phyloP scores from a whole-genome alignment of 2,113 vertebrate genomes.

The Centrocercus urophasianus region DNA sequence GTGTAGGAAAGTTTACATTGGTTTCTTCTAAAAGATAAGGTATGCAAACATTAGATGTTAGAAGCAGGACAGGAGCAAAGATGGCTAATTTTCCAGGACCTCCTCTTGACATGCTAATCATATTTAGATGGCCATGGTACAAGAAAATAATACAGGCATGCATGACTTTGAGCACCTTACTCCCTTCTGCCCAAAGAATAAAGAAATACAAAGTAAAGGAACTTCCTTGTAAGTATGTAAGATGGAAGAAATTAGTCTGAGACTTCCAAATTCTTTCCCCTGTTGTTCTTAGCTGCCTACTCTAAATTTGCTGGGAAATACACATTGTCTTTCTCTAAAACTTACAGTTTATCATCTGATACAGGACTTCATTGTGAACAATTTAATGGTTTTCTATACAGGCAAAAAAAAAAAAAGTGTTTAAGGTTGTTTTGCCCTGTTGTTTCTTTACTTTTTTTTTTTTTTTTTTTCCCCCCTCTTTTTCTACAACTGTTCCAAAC shows the following conservation, averaged over 20 bases:
- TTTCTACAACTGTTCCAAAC: neutral
- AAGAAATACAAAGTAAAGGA: neutral
- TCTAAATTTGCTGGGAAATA: neutral
- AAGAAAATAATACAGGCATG: neutral
- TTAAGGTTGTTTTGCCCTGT: neutral
- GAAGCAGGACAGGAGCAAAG: neutral
- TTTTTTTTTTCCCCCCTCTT: neutral
- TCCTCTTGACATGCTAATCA: neutral
- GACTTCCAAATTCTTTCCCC: neutral
- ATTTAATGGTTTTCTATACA: neutral
- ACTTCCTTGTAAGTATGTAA: neutral
- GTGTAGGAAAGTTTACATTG: neutral
- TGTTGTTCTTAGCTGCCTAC: neutral
- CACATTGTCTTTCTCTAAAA: neutral
- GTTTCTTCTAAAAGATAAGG: neutral
- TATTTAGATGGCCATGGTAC: accelerated
- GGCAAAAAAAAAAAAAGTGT: neutral
- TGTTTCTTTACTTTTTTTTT: neutral
- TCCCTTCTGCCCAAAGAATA: neutral
- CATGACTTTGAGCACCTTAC: neutral
- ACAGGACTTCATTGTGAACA: neutral
- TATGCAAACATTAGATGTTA: neutral
- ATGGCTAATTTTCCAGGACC: neutral
- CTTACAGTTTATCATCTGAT: neutral
- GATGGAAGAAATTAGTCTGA: neutral